Evolutionary conservation across 2,797 vertebrate genomes (phyloP).

Genomic region (Halcyon leucocephala): DNA sequence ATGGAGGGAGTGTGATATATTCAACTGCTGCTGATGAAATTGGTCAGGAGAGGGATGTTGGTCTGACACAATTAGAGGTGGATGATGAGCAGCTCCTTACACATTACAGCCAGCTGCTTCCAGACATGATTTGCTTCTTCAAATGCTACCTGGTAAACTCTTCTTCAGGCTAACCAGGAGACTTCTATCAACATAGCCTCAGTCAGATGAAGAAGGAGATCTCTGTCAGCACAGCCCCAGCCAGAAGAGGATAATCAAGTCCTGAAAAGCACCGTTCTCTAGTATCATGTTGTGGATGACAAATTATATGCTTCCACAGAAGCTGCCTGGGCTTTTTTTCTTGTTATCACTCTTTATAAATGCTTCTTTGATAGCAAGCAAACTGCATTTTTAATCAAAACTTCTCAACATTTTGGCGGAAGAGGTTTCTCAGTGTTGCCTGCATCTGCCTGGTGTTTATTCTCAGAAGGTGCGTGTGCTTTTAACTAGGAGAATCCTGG

Average conservation of each 20-base stretch:
- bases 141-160: background rate
- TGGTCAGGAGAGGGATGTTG: background rate
- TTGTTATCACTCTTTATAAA: background rate
- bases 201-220: background rate
- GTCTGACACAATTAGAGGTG: background rate
- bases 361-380: background rate
- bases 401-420: background rate
- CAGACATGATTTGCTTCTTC: background rate
- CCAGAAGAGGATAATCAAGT: background rate
- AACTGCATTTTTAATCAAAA: background rate
- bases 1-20: background rate
- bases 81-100: background rate
- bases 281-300: background rate
- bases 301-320: background rate
- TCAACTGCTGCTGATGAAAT: background rate
- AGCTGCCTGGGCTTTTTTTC: background rate
- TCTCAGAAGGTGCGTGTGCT: background rate
- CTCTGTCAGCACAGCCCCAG: background rate
- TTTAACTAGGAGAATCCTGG: background rate
- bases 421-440: background rate
- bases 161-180: background rate
- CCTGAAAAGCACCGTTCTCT: background rate
- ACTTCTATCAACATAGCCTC: background rate
- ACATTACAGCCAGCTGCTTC: background rate
- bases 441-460: background rate